Base-by-base conservation (phyloP, 2,113 vertebrate genomes). In the Tupaia tana region DNA sequence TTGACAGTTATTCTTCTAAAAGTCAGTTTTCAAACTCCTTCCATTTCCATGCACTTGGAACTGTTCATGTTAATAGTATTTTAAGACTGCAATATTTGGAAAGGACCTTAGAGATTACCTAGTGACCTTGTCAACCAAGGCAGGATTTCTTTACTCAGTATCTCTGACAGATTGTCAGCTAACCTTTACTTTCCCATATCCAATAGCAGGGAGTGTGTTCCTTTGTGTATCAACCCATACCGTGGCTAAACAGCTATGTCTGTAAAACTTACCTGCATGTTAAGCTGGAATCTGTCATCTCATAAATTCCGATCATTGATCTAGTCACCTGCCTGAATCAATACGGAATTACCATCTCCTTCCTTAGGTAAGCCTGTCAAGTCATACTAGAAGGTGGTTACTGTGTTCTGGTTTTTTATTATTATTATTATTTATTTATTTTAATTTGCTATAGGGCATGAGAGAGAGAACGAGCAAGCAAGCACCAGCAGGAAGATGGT, bases 161-260 rank as follows among this genome's bases (percentile, higher is more conserved):
- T 54, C 14, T 3, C 31, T 95, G 93, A 89, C 89, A 92, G 70
- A 59, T 79, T 95, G 81, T 95, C 96, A 95, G 93, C 86, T 95
- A 74, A 94, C 91, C 91, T 93, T 97, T 89, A 13, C 31, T 64
- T 59, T 14, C 25, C 54, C 25, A 4, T 15, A 29, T 90, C 89
- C 71, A 13, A 0, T 19, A 63, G 64, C 27, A 27, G 43, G 64
- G 14, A 61, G 56, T 80, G n/a, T 34, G 11, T 87, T 43, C 16
- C 34, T 88, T 43, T 66, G 73, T 56, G 3, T 43, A 56, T 43
- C 56, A 59, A 12, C 64, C 63, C 63, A 54, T 71, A 6, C 69
- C 11, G 0, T 75, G 54, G 22, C 24, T 73, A 63, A 86, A 85
- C 59, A 93, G 82, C 13, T 61, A 9, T 88, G 11, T 91, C 67